phyloP scores from a whole-genome alignment of 2,888 invertebrate species.

The Aporophyla lueneburgensis region DNA sequence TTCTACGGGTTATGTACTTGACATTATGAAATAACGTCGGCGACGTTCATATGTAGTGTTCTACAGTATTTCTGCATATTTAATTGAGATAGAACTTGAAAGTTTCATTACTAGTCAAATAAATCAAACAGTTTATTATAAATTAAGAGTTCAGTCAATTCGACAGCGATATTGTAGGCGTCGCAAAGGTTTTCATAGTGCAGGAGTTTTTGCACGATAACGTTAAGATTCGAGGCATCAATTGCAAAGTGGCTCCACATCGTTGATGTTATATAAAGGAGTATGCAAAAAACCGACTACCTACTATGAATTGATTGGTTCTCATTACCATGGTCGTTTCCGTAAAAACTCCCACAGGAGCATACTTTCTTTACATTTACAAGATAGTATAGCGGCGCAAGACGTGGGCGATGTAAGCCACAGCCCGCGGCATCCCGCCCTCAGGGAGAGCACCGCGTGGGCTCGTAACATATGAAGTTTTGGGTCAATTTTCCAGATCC shows the following conservation, averaged over 20 bases:
- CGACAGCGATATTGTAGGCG: background rate
- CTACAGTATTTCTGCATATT: background rate
- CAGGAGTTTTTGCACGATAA: background rate
- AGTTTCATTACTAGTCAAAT: background rate
- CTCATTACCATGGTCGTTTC: slow-evolving; percentile 17
- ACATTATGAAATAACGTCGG: slow-evolving; percentile 37
- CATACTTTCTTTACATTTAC: background rate
- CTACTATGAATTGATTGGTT: slow-evolving; percentile 15
- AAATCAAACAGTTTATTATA: too few species aligned
- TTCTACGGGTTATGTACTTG: slow-evolving; percentile 41
- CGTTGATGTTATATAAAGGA: background rate
- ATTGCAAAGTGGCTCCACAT: background rate
- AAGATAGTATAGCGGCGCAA: background rate
- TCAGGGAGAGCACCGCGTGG: background rate
- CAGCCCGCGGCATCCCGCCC: background rate
- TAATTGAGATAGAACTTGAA: background rate
- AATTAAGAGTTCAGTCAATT: background rate
- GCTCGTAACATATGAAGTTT: slow-evolving; percentile 8
- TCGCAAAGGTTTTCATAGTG: background rate
- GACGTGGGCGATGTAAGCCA: background rate
- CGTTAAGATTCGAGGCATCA: background rate
- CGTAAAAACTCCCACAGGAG: slow-evolving; percentile 1
- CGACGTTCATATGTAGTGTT: slow-evolving; percentile 3
- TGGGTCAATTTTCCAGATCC: background rate
- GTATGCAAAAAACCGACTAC: background rate